A percentile compares a stretch with the other conserved stretches of the same genome.
Conservation (phyloP, 2,888 invertebrate species). For the Slavum lentiscoides region DNA sequence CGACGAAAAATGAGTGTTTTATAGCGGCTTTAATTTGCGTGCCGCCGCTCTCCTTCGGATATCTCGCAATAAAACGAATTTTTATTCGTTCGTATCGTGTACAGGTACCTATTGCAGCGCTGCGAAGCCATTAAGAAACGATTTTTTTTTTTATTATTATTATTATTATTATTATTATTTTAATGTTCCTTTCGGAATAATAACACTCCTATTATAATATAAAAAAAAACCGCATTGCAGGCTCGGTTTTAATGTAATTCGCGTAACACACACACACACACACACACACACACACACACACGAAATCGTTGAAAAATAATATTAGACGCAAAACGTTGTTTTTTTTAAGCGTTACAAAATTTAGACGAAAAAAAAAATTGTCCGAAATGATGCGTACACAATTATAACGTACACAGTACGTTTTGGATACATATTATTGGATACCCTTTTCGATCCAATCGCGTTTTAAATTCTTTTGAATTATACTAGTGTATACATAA, state of each 20-base stretch:
- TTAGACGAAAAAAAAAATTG: too few relatives aligned
- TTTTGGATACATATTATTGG: too few relatives aligned
- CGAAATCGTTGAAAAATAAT: too few relatives aligned
- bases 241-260: constrained; percentile 15
- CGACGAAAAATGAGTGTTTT: constrained; percentile 18
- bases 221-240: constrained; percentile 3
- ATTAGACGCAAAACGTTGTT: background rate
- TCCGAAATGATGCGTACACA: too few relatives aligned
- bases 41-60: constrained; percentile 24
- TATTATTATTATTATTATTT: background rate
- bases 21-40: constrained; percentile 37
- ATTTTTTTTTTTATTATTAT: background rate
- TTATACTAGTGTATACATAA: too few relatives aligned
- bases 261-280: constrained; percentile 1
- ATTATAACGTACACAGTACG: too few relatives aligned
- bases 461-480: too few relatives aligned
- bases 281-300: too few relatives aligned
- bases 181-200: constrained; percentile 19
- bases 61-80: constrained; percentile 31
- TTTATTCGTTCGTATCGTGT: background rate
- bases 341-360: too few relatives aligned
- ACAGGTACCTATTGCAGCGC: background rate
- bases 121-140: constrained; percentile 12
- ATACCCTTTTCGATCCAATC: too few relatives aligned
- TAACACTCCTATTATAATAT: constrained; percentile 24